Conservation (phyloP, 2,797 vertebrate species). For the Sylvilagus floridanus region DNA sequence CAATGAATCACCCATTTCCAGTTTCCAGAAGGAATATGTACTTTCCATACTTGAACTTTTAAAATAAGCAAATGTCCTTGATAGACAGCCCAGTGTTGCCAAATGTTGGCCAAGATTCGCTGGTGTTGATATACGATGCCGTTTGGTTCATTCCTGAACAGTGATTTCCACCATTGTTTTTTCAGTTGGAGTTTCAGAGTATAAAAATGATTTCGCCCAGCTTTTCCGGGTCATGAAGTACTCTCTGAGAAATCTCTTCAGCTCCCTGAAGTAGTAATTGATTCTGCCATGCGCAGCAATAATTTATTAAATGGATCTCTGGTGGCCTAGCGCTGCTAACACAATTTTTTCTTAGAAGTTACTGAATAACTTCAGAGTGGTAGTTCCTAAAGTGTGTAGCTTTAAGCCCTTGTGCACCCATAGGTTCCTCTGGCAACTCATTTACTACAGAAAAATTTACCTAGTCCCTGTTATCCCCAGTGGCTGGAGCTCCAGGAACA, state of each 20-base stretch:
- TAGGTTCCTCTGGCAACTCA: not conserved
- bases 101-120: not conserved
- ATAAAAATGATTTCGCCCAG: constrained; percentile 64
- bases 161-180: constrained; percentile 49
- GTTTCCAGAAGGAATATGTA: constrained; percentile 59
- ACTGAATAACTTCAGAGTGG: constrained; percentile 35
- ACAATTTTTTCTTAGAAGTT: constrained; percentile 61
- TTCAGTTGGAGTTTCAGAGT: constrained; percentile 1
- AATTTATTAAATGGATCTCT: constrained; percentile 70
- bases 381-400: constrained; percentile 39
- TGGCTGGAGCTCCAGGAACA: not conserved
- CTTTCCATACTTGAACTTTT: constrained; percentile 39
- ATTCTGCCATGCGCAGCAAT: constrained; percentile 52
- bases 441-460: constrained; percentile 12
- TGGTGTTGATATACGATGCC: not conserved
- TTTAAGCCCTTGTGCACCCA: not conserved
- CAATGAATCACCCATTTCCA: constrained; percentile 14
- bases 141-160: constrained; percentile 18
- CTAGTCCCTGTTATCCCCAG: not conserved
- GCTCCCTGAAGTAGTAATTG: constrained; percentile 69
- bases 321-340: constrained; percentile 49
- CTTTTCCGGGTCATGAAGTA: constrained; percentile 64
- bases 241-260: constrained; percentile 55
- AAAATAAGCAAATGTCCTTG: constrained; percentile 45
- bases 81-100: constrained; percentile 31